Conservation (phyloP, 2,113 vertebrate genomes). For the Sorex fumeus region DNA sequence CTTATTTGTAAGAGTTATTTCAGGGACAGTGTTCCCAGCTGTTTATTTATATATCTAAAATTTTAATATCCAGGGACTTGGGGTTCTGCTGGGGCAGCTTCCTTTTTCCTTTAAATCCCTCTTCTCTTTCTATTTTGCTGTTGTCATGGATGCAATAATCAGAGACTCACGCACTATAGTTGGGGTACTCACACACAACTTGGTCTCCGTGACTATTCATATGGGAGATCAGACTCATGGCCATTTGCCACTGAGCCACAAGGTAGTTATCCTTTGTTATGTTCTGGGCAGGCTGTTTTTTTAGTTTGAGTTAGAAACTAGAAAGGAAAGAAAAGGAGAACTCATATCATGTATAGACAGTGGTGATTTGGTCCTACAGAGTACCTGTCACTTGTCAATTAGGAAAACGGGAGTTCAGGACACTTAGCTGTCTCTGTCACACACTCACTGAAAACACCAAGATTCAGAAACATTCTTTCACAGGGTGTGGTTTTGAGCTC, state of each 20-base stretch:
- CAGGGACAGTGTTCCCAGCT: neutral
- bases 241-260: too few species aligned
- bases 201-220: too few species aligned
- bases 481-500: neutral
- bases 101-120: neutral
- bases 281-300: neutral
- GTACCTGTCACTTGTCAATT: neutral
- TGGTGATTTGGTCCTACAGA: neutral
- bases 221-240: too few species aligned
- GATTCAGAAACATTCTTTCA: neutral
- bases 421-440: too few species aligned
- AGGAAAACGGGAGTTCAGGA: neutral
- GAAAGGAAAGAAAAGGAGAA: neutral
- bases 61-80: neutral
- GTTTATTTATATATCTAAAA: neutral
- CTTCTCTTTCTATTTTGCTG: too few species aligned
- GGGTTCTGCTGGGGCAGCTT: neutral
- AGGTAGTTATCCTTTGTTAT: too few species aligned
- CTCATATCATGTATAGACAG: neutral
- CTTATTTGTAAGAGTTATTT: neutral
- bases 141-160: too few species aligned
- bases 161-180: too few species aligned
- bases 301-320: neutral
- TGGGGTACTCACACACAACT: too few species aligned
- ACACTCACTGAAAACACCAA: neutral